Evolutionary conservation across 1,140 invertebrate species (phyloP).

Genomic region (Drosophila oshimai): DNA sequence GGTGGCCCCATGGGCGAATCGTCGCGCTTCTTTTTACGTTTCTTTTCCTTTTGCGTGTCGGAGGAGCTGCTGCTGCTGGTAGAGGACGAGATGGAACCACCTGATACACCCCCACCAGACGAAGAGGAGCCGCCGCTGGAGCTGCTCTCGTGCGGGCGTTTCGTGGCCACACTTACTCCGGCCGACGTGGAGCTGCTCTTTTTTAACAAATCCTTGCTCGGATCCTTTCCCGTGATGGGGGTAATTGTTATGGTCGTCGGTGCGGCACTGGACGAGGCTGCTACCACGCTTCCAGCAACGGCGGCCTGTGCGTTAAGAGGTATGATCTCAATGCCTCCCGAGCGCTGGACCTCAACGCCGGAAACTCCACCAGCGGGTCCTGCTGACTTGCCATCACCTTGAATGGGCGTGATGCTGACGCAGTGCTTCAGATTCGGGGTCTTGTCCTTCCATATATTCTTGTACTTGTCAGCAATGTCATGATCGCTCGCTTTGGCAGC

Average conservation of each 20-base stretch:
- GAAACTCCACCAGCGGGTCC: neutral
- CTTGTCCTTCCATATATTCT: conserved; percentile 81
- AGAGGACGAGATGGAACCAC: conserved; percentile 24
- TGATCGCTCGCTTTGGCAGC: conserved; percentile 46
- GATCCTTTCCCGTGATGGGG: conserved; percentile 85
- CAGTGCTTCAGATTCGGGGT: conserved; percentile 68
- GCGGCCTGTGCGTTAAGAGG: conserved; percentile 79
- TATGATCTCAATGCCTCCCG: conserved; percentile 84
- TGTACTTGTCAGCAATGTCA: conserved; percentile 79
- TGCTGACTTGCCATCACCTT: conserved; percentile 45
- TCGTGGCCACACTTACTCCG: conserved; percentile 22
- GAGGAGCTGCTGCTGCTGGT: conserved; percentile 83
- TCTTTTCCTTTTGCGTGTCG: conserved; percentile 89
- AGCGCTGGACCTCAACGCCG: conserved; percentile 65
- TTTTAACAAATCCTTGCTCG: conserved; percentile 35
- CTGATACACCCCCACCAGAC: conserved; percentile 9
- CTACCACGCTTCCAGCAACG: neutral
- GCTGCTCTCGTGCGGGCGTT: conserved; percentile 53
- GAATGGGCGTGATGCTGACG: conserved; percentile 75
- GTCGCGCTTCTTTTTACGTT: conserved; percentile 89
- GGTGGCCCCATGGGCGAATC: conserved; percentile 92
- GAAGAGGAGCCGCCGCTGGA: conserved; percentile 6
- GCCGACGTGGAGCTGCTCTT: conserved; percentile 26
- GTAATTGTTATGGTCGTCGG: conserved; percentile 89
- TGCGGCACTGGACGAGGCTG: conserved; percentile 24